Conservation (phyloP, 2,888 invertebrate genomes). For the Cerastis rubricosa region DNA sequence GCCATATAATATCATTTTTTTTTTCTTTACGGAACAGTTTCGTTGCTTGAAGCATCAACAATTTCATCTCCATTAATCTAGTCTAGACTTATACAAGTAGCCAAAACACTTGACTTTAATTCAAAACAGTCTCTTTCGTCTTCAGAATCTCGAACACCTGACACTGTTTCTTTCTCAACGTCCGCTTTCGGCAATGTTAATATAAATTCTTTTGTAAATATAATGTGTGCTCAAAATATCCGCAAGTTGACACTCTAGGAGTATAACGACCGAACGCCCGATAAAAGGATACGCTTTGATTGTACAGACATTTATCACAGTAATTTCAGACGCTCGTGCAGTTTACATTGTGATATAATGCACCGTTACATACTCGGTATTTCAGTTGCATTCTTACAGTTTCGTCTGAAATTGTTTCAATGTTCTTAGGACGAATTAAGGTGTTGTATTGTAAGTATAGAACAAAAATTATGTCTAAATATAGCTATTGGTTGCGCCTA, state of each 20-base stretch:
- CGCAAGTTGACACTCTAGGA: constrained; percentile 52
- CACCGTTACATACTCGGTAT: constrained; percentile 12
- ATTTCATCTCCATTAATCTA: neutral
- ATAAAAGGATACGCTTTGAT: constrained; percentile 63
- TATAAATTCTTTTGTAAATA: constrained; percentile 59
- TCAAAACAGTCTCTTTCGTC: constrained; percentile 45
- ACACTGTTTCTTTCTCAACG: constrained; percentile 48
- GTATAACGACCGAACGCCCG: constrained; percentile 67
- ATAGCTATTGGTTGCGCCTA: neutral
- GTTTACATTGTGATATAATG: constrained; percentile 46
- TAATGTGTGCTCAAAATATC: constrained; percentile 52
- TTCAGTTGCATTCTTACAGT: neutral
- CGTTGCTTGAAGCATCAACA: neutral
- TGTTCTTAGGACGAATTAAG: neutral
- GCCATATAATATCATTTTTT: neutral
- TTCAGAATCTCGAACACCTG: constrained; percentile 30
- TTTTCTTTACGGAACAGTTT: neutral
- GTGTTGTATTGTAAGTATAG: neutral
- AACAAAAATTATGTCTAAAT: neutral
- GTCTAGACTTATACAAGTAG: no score
- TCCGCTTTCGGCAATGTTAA: constrained; percentile 52
- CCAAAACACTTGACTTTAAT: constrained; percentile 42
- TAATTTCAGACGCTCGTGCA: constrained; percentile 32
- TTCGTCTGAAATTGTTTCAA: neutral
- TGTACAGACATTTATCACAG: constrained; percentile 53